Conservation (phyloP, 2,113 vertebrate species). For the Pterocles orientalis region DNA sequence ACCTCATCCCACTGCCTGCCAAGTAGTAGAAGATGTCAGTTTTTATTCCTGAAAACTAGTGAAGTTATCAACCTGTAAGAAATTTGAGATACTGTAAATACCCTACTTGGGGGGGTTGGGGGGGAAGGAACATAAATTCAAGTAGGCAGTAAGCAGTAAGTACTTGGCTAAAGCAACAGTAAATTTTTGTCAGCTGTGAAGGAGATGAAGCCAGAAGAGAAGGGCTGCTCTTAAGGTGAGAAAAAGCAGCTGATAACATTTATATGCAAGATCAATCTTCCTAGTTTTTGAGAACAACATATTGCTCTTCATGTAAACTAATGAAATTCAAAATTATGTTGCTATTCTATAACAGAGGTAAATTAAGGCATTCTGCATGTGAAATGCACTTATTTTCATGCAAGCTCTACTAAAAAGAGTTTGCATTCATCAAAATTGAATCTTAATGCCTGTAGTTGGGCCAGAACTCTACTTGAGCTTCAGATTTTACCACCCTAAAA, state of each 20-base stretch:
- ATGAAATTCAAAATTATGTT: background rate
- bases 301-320: background rate
- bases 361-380: background rate
- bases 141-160: background rate
- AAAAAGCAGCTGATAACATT: background rate
- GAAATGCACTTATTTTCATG: background rate
- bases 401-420: background rate
- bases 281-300: background rate
- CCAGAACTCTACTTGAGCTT: background rate
- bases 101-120: fast-evolving
- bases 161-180: background rate
- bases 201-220: background rate
- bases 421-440: background rate
- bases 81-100: background rate
- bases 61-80: background rate
- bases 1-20: background rate
- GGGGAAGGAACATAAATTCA: background rate
- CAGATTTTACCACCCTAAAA: background rate
- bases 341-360: background rate
- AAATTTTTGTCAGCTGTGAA: background rate
- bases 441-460: background rate
- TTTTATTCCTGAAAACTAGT: background rate
- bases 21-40: background rate
- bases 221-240: background rate
- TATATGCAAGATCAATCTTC: background rate